Base-by-base conservation (phyloP, 2,888 invertebrate species). In the Athalia circularis region DNA sequence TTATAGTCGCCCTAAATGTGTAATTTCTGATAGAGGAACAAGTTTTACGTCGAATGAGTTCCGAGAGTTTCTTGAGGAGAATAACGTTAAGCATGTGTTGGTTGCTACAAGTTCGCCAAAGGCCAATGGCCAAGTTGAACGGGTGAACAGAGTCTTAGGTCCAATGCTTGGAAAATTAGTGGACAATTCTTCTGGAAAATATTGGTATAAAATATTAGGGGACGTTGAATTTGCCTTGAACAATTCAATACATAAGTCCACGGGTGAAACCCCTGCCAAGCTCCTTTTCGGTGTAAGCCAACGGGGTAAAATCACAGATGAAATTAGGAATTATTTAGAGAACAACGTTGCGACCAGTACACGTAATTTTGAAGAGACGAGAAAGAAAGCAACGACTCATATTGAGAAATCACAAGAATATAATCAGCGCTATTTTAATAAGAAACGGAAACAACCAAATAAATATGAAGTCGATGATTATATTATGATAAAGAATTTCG, bases 81-180 rank as follows among this genome's bases (percentile, higher is more conserved):
- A 80, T 29, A 79, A 75, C 4, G 82, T 86, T 48, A 61, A 79
- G 65, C 83, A 84, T 68, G 80, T 84, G 45, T 68, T 79, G 65
- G 82, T 86, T 9, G 85, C 86, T 6, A 80, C 83, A 3, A 82
- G 76, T 4, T 81, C 81, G 3, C 85, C 85, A 5, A 79, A 84
- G 65, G 83, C 85, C 0, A 87, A 87, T 77, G 86, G 86, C 0
- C 86, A 88, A 78, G 78, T 82, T 3, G 84, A 85, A 48, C 70
- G 83, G 7, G 54, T 81, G 6, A 82, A 85, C 57, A 65, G 81
- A 4, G 57, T 61, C 1, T 64, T 85, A 29, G 83, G 80, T 0
- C 80, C 80, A n/a, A 81, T 83, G 74, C 50, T 85, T 45, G 77
- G 81, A 5, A 84, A 85, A 82, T 57, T 81, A 50, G 47, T 70